Evolutionary conservation across 2,113 vertebrate genomes (phyloP).

Genomic region (Mohoua ochrocephala): DNA sequence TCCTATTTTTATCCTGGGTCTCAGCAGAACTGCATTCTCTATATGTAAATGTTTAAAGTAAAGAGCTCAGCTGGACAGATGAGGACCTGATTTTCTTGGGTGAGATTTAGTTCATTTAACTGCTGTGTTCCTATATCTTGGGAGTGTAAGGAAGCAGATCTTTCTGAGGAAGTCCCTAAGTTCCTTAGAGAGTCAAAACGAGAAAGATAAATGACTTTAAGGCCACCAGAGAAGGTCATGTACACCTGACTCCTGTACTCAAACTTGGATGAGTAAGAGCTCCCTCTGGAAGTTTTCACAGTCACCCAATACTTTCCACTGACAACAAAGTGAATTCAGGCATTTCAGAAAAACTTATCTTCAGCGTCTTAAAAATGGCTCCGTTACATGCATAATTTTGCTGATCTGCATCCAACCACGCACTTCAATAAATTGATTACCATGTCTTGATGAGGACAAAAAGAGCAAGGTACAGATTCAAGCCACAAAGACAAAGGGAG

Average conservation of each 20-base stretch:
- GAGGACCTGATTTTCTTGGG: background rate
- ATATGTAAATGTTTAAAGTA: background rate
- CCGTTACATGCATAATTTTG: background rate
- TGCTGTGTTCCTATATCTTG: background rate
- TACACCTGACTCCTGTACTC: background rate
- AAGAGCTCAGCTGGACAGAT: background rate
- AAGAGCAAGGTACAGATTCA: background rate
- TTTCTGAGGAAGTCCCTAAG: background rate
- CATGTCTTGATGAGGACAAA: background rate
- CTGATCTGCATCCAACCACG: background rate
- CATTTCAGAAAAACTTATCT: background rate
- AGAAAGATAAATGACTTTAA: background rate
- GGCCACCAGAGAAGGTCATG: background rate
- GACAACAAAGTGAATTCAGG: background rate
- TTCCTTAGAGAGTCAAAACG: background rate
- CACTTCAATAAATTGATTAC: background rate
- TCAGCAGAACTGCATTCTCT: background rate
- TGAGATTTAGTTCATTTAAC: background rate
- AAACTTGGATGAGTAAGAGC: background rate
- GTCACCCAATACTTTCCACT: background rate
- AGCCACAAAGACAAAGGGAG: background rate
- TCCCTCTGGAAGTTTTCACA: background rate
- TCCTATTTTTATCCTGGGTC: background rate
- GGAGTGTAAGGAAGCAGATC: background rate
- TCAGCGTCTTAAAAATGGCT: background rate